Evolutionary conservation across 23 tunicate species (phyloP).

Genomic region (Clavelina lepadiformis): DNA sequence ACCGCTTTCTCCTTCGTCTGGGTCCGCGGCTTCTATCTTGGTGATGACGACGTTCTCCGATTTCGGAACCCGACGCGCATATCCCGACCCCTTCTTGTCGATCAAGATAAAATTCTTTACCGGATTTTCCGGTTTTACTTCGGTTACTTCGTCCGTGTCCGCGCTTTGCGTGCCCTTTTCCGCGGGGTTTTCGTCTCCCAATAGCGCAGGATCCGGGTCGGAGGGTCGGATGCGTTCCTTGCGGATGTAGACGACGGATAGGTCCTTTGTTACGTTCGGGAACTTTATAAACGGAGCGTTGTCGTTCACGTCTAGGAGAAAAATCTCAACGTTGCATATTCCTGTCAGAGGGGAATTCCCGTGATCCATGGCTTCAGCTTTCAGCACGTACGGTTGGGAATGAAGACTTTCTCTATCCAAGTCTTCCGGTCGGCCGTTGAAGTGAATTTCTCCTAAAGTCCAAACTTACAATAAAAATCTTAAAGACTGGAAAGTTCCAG

Average conservation of each 20-base stretch:
- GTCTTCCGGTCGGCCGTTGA: constrained; percentile 34
- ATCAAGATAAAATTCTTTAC: too few species aligned
- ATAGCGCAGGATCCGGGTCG: background rate
- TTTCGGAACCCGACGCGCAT: constrained; percentile 16
- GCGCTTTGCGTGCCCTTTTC: too few species aligned
- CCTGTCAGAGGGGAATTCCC: constrained; percentile 26
- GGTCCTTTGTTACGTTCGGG: constrained; percentile 63
- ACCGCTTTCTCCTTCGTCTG: constrained; percentile 60
- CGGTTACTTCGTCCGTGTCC: too few species aligned
- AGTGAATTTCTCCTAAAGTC: constrained; percentile 57
- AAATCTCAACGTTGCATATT: constrained; percentile 41
- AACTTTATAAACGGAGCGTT: constrained; percentile 44
- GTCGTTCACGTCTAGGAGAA: constrained; percentile 71
- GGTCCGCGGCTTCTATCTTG: constrained; percentile 54
- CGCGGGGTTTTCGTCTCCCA: background rate
- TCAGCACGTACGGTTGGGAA: constrained; percentile 32
- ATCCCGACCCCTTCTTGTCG: too few species aligned
- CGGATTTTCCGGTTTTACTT: too few species aligned
- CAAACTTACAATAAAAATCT: too few species aligned
- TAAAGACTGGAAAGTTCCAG: too few species aligned
- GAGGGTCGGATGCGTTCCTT: background rate
- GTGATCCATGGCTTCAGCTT: constrained; percentile 57
- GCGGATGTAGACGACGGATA: constrained; percentile 36
- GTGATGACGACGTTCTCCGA: constrained; percentile 23
- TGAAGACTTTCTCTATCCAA: constrained; percentile 65